phyloP scores from a whole-genome alignment of 2,888 invertebrate genomes.

The Pocota personata region DNA sequence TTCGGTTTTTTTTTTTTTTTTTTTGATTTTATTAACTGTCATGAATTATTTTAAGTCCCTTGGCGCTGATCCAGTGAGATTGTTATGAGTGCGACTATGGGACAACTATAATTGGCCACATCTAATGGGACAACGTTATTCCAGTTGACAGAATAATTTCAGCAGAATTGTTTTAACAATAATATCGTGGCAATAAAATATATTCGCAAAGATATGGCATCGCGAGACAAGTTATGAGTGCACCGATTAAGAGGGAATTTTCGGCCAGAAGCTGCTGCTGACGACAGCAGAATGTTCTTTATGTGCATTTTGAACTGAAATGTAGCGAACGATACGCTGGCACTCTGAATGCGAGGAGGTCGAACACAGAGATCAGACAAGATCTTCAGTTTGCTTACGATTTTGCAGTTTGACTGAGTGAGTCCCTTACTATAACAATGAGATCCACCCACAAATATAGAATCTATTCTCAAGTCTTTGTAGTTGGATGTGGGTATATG shows the following conservation, averaged over 20 bases:
- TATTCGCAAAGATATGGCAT: constrained; percentile 39
- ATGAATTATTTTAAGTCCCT: constrained; percentile 59
- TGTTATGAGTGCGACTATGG: constrained; percentile 40
- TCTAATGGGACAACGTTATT: constrained; percentile 60
- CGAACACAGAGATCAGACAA: not conserved
- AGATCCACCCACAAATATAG: too few species aligned
- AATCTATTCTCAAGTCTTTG: too few species aligned
- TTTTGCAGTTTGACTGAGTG: too few species aligned
- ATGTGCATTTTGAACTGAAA: constrained; percentile 56
- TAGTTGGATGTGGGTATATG: too few species aligned
- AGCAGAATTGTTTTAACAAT: constrained; percentile 58
- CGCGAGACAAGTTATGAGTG: constrained; percentile 27
- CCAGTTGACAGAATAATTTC: constrained; percentile 67
- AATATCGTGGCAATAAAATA: constrained; percentile 41
- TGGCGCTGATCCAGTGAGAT: constrained; percentile 63
- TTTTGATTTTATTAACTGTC: constrained; percentile 32
- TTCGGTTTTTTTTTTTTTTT: not conserved
- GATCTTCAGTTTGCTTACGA: too few species aligned
- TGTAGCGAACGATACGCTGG: not conserved
- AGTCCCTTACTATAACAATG: too few species aligned
- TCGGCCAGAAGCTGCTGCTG: not conserved
- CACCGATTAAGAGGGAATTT: constrained; percentile 21
- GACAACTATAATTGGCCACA: constrained; percentile 62
- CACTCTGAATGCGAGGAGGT: not conserved
- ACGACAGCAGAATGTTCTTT: constrained; percentile 30